Conservation (phyloP, 1,140 invertebrate genomes). For the Caenorhabditis tropicalis region DNA sequence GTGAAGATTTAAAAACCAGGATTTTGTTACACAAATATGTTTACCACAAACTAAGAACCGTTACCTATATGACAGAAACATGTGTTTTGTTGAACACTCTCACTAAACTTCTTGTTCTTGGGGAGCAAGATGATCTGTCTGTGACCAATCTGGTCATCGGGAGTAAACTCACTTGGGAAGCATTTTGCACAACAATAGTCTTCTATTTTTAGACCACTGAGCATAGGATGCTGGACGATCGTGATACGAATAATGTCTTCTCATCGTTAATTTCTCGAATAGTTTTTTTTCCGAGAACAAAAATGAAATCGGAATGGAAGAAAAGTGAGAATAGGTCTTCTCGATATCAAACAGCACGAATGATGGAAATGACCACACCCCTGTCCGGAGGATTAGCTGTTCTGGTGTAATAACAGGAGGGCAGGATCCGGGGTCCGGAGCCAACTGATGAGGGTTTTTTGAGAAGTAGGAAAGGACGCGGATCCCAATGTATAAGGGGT, state of each 20-base stretch:
- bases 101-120: not conserved
- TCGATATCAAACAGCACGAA: not conserved
- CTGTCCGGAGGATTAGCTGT: not conserved
- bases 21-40: not conserved
- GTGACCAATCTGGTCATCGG: slow-evolving; percentile 1
- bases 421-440: not conserved
- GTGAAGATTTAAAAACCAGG: not conserved
- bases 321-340: not conserved
- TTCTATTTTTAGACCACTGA: slow-evolving; percentile 41
- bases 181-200: slow-evolving; percentile 39
- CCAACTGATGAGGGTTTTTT: no score
- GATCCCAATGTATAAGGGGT: slow-evolving; percentile 10
- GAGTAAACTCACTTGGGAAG: slow-evolving; percentile 31
- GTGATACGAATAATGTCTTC: slow-evolving; percentile 42
- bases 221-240: slow-evolving; percentile 31
- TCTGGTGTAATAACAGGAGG: not conserved
- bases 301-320: not conserved
- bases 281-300: not conserved
- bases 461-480: not conserved
- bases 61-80: not conserved
- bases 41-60: not conserved
- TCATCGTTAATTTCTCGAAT: not conserved
- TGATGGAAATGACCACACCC: slow-evolving; percentile 7
- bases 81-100: not conserved
- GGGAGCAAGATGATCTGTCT: not conserved